These are phyloP conservation scores for Mola mola DNA, from an alignment of 2,113 vertebrate species.

Conservation along the genomic window DNA sequence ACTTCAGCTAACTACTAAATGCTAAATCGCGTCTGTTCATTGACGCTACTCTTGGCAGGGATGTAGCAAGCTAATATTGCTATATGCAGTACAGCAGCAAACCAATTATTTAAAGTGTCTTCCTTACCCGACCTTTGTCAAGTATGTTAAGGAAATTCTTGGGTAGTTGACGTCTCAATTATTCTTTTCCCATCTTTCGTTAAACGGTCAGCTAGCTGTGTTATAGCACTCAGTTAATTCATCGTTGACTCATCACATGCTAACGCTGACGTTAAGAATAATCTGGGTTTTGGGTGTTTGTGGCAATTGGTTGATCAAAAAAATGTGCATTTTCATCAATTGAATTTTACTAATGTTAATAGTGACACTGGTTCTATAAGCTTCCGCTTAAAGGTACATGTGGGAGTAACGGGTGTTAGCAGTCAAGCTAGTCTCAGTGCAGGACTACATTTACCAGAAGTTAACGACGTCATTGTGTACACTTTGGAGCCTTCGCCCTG, in stretches of 20 bases:
- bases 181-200: no score
- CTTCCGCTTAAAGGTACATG: neutral
- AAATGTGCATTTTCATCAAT: neutral
- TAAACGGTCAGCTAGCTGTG: conserved; percentile 25
- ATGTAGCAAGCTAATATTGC: conserved; percentile 1
- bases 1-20: conserved; percentile 53
- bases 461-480: conserved; percentile 25
- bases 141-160: neutral
- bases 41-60: conserved; percentile 17
- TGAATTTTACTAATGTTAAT: neutral
- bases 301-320: neutral
- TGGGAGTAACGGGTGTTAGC: conserved; percentile 13
- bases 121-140: neutral
- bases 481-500: conserved; percentile 3
- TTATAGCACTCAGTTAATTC: conserved; percentile 47
- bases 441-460: conserved; percentile 54
- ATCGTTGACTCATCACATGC: conserved; percentile 58
- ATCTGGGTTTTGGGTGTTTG: neutral
- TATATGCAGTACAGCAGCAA: neutral
- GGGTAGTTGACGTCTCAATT: neutral
- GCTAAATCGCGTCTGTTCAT: conserved; percentile 54
- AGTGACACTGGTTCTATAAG: neutral
- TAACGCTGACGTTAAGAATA: conserved; percentile 51
- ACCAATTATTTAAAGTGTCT: neutral
- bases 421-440: neutral